A percentile compares a stretch with the other conserved stretches of the same genome.
Conservation (phyloP, 2,113 vertebrate species). For the Pundamilia nyererei region DNA sequence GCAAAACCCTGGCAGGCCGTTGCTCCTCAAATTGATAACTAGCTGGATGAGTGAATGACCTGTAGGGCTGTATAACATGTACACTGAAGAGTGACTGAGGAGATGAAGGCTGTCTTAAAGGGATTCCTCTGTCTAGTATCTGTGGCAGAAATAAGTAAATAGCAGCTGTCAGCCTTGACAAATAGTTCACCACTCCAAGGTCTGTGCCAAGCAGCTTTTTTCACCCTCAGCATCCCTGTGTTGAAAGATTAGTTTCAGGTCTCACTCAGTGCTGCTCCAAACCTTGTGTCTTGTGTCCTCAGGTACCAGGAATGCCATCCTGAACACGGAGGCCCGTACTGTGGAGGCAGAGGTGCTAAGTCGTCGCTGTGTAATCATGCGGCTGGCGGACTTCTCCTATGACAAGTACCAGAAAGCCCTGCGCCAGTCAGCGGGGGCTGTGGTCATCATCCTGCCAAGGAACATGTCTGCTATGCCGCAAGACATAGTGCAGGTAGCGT, state of each 20-base stretch:
- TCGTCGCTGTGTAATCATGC: constrained; percentile 94
- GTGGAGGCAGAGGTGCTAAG: constrained; percentile 91
- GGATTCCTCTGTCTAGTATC: not conserved
- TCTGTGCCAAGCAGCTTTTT: not conserved
- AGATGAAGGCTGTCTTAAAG: not conserved
- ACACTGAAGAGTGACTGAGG: not conserved
- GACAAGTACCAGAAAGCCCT: constrained; percentile 94
- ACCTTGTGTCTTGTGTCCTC: not conserved
- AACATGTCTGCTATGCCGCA: constrained; percentile 92
- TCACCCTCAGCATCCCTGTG: not conserved
- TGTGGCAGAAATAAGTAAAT: not conserved
- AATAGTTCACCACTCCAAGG: not conserved
- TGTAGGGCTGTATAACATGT: not conserved
- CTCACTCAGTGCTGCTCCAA: not conserved
- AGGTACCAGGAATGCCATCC: constrained; percentile 92
- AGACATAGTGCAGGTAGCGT: constrained; percentile 85
- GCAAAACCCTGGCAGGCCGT: not conserved
- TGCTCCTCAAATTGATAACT: not conserved
- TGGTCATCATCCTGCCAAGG: constrained; percentile 90
- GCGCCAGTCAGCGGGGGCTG: constrained; percentile 89
- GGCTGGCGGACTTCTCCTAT: constrained; percentile 89
- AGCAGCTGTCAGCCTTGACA: not conserved
- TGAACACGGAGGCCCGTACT: constrained; percentile 94
- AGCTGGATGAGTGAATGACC: not conserved
- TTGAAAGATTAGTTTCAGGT: not conserved